Conservation (phyloP, 53 echinoderm and acorn worm genomes). For the Paracentrotus lividus region DNA sequence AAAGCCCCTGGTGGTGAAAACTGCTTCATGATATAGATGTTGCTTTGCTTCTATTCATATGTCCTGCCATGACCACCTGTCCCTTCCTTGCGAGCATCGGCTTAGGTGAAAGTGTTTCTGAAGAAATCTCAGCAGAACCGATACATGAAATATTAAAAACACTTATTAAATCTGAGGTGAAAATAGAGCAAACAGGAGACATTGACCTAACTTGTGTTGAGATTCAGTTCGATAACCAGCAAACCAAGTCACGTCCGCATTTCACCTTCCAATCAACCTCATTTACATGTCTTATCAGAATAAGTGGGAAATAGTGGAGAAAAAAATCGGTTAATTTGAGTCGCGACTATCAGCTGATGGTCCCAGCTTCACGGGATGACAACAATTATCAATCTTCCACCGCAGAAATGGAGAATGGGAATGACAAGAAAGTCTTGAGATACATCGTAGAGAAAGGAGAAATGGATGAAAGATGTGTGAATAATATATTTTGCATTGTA, state of each 20-base stretch:
- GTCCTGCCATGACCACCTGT: constrained; percentile 40
- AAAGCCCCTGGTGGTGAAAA: too few relatives aligned
- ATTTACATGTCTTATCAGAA: constrained; percentile 40
- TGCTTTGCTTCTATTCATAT: not conserved
- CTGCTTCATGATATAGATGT: too few relatives aligned
- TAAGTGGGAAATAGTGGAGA: constrained; percentile 38
- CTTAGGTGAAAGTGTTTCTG: not conserved
- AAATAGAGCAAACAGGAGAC: constrained; percentile 59
- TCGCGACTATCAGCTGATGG: constrained; percentile 51
- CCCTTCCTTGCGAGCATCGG: not conserved
- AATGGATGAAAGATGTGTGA: not conserved
- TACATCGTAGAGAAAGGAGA: not conserved
- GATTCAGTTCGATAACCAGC: constrained; percentile 65
- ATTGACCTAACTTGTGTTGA: constrained; percentile 59
- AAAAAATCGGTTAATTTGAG: constrained; percentile 40
- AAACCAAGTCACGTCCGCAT: constrained; percentile 61
- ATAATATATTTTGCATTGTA: not conserved
- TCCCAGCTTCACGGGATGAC: constrained; percentile 38
- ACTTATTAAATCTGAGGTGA: constrained; percentile 61
- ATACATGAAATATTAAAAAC: constrained; percentile 56
- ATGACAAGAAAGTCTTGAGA: not conserved
- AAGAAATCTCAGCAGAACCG: constrained; percentile 3
- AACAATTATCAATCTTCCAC: constrained; percentile 33
- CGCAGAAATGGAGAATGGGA: not conserved
- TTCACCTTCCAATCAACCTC: constrained; percentile 62